These are phyloP conservation scores for Dryobates pubescens DNA, from an alignment of 2,797 vertebrate genomes.

Conservation along the genomic window DNA sequence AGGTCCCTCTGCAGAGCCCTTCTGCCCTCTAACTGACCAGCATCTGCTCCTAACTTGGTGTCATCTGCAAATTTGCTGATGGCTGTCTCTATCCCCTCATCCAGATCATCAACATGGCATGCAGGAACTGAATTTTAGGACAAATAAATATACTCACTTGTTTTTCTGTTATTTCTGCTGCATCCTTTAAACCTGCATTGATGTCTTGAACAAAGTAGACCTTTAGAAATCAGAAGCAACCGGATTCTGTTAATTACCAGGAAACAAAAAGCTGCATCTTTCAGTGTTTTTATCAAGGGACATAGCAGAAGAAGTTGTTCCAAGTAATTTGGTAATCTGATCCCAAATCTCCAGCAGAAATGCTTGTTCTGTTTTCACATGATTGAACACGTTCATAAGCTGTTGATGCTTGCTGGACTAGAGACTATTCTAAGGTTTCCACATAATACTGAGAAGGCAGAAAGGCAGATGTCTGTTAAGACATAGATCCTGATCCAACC, in stretches of 20 bases:
- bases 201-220: constrained; percentile 90
- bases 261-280: not conserved
- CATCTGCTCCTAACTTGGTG: no score
- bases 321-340: not conserved
- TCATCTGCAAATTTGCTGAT: no score
- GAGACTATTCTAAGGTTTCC: not conserved
- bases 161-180: constrained; percentile 64
- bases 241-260: not conserved
- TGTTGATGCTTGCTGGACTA: not conserved
- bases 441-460: not conserved
- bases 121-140: not conserved
- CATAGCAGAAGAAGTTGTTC: not conserved
- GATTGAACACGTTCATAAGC: fast-evolving
- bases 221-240: constrained; percentile 75
- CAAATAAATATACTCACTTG: constrained; percentile 77
- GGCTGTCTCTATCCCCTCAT: no score
- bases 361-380: not conserved
- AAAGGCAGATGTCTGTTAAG: not conserved
- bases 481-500: not conserved
- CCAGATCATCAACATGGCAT: no score
- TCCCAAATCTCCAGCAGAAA: not conserved
- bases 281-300: not conserved
- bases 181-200: constrained; percentile 85
- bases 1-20: no score
- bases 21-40: no score